Conservation (phyloP, 2,113 vertebrate species). For the Podocnemis expansa region DNA sequence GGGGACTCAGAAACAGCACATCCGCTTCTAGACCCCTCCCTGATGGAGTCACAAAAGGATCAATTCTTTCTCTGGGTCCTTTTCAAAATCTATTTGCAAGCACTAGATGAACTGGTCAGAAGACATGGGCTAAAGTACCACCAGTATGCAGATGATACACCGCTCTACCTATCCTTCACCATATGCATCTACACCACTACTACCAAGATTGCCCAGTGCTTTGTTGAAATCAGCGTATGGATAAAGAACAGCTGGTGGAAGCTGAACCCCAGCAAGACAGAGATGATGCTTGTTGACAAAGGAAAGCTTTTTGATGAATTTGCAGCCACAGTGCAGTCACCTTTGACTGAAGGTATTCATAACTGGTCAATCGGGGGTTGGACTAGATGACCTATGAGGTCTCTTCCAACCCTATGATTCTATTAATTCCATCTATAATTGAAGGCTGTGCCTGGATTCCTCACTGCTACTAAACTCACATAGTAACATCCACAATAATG, state of each 20-base stretch:
- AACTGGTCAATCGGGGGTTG: too few relatives aligned
- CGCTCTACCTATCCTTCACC: background rate
- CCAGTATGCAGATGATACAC: background rate
- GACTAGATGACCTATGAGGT: too few relatives aligned
- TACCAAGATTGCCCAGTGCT: rapidly evolving
- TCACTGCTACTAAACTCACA: background rate
- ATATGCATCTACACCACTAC: background rate
- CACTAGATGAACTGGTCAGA: background rate
- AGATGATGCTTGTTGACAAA: background rate
- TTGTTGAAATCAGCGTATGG: background rate
- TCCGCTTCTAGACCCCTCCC: background rate
- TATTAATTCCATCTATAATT: background rate
- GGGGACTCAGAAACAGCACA: background rate
- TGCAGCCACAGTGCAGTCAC: background rate
- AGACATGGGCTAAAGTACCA: background rate
- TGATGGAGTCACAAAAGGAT: background rate
- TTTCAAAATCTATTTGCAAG: background rate
- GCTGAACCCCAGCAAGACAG: background rate
- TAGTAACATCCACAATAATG: background rate
- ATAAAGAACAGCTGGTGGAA: background rate
- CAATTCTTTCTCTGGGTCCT: background rate
- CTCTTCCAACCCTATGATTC: too few relatives aligned
- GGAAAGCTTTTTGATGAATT: background rate
- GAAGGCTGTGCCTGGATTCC: background rate
- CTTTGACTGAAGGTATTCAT: background rate